Base-by-base conservation (phyloP, 2,797 vertebrate species). In the Gobio occitaniae region DNA sequence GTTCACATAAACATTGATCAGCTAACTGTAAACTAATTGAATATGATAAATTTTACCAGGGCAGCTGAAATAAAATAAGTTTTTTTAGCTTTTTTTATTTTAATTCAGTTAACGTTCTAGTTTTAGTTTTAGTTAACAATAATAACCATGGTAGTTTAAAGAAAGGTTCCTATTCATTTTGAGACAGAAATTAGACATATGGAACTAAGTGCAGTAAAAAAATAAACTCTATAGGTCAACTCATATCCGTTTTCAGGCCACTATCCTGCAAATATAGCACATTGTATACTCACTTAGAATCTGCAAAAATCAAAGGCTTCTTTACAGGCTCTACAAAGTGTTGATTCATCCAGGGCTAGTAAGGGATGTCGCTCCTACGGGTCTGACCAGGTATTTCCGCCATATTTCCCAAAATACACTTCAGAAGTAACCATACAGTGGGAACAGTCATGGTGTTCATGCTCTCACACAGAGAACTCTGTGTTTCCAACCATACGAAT, bases 161-260 rank as follows among this genome's bases (percentile, higher is more conserved):
- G 94, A 96, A 95, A 94, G 93, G 83, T 91, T 89, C 84, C 89
- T 91, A 94, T 96, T 95, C 94, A 96, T 95, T 47, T 19, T 56
- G 29, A 25, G 38, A 59, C 87, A 61, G 4, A 75, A 47, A 47
- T 59, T 61, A 90, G 47, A 68, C 3, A 61, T 78, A 38, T 13
- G 41, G 15, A 19, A 56, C 44, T 32, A 41, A 44, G 89, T 38
- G n/a, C 10, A 16, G 41, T 11, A 25, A 15, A 32, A 56, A 50
- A 72, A 15, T 6, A 8, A 66, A 65, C 59, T 21, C 15, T 47
- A 44, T 32, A 77, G 21, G 1, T 71, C 10, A 44, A 25, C 19
- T 63, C 21, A 36, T 66, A 69, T 76, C 56, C 88, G 87, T 89
- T 71, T 84, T 89, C 86, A 4, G 86, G 56, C 61, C 6, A 89